Evolutionary conservation across 1,140 invertebrate genomes (phyloP).

Genomic region (Rhagoletis zephyria): DNA sequence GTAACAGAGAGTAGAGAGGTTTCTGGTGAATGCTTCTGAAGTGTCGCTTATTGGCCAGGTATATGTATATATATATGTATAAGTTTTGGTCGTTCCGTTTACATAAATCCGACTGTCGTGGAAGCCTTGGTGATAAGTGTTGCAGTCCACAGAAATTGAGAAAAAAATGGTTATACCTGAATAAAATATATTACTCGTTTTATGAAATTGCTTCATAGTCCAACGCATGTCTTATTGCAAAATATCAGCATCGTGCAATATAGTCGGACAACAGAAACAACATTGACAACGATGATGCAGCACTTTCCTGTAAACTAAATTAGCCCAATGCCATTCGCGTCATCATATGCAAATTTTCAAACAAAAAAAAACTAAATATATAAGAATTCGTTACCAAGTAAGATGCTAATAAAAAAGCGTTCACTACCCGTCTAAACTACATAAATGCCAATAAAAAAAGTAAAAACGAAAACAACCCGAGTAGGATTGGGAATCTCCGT

Average conservation of each 20-base stretch:
- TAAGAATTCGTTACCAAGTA: background rate
- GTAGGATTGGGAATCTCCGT: background rate
- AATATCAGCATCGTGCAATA: background rate
- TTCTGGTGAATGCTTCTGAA: background rate
- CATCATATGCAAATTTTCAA: slow-evolving; percentile 40
- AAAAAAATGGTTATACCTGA: no score
- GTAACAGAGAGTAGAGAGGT: background rate
- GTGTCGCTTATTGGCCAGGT: no score
- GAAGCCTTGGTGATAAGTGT: no score
- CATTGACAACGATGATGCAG: slow-evolving; percentile 38
- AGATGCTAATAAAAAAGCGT: slow-evolving; percentile 58
- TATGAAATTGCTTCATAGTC: background rate
- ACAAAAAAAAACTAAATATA: background rate
- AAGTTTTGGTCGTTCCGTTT: background rate
- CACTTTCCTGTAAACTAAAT: slow-evolving; percentile 40
- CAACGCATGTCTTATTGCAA: background rate
- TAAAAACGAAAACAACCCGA: background rate
- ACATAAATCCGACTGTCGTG: background rate
- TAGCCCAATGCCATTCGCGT: slow-evolving; percentile 43
- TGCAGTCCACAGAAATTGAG: no score
- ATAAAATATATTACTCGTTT: background rate
- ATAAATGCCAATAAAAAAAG: background rate
- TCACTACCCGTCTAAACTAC: slow-evolving; percentile 38
- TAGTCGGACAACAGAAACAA: slow-evolving; percentile 16
- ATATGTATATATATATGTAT: background rate